Conservation (phyloP, 2,888 invertebrate genomes). For the Drosophila aldrichi region DNA sequence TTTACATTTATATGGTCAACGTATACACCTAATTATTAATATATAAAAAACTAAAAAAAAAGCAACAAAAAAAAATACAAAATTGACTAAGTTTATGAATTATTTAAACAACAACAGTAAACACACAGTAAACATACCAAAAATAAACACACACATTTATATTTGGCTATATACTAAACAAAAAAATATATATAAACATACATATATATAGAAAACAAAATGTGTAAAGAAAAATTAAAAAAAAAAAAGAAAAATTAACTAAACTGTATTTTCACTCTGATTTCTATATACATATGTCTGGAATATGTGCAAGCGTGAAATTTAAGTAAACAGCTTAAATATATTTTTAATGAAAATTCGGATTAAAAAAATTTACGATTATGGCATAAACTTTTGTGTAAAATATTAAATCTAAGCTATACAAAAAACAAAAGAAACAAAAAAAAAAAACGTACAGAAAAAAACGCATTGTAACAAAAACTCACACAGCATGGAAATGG, state of each 20-base stretch:
- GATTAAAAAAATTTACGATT: slow-evolving; percentile 70
- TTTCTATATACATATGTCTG: slow-evolving; percentile 69
- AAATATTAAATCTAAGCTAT: slow-evolving; percentile 67
- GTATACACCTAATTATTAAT: slow-evolving; percentile 66
- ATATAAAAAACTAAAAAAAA: slow-evolving; percentile 21
- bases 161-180: slow-evolving; percentile 62
- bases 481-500: slow-evolving; percentile 72
- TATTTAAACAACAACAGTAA: slow-evolving; percentile 47
- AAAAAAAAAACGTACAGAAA: slow-evolving; percentile 50
- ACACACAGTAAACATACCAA: background rate
- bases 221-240: slow-evolving; percentile 22
- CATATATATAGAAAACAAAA: slow-evolving; percentile 26
- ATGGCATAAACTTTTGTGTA: slow-evolving; percentile 79
- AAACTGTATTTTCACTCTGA: slow-evolving; percentile 62
- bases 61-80: slow-evolving; percentile 18
- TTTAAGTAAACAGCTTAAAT: slow-evolving; percentile 73
- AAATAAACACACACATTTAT: slow-evolving; percentile 34
- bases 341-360: slow-evolving; percentile 71
- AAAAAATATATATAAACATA: slow-evolving; percentile 5
- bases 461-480: slow-evolving; percentile 78
- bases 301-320: slow-evolving; percentile 57
- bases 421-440: slow-evolving; percentile 54
- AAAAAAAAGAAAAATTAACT: slow-evolving; percentile 21
- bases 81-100: slow-evolving; percentile 69
- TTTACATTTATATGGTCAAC: slow-evolving; percentile 76